phyloP scores from a whole-genome alignment of 2,888 invertebrate species.

The Lamellibrachia satsuma region DNA sequence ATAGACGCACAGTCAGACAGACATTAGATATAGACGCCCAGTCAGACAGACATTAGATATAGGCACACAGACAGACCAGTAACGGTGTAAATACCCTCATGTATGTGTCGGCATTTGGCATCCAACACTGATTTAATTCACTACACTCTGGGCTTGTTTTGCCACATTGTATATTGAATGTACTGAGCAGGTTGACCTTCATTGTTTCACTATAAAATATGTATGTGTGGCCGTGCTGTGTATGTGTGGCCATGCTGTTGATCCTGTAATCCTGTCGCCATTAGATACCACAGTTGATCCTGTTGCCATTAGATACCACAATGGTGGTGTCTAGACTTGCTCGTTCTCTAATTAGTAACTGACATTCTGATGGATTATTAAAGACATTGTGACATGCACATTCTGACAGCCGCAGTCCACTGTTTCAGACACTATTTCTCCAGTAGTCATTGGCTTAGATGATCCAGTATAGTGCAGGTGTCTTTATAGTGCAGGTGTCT shows the following conservation, averaged over 20 bases:
- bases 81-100: neutral
- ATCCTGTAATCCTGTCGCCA: neutral
- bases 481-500: neutral
- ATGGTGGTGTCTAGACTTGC: neutral
- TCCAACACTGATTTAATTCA: neutral
- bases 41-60: neutral
- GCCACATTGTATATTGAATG: neutral
- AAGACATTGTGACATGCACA: neutral
- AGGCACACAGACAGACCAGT: neutral
- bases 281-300: neutral
- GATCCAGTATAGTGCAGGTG: neutral
- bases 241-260: neutral
- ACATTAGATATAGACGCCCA: too few relatives aligned
- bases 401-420: neutral
- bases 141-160: neutral
- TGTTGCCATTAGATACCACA: neutral
- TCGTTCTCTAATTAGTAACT: neutral
- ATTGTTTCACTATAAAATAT: neutral
- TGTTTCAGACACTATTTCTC: neutral
- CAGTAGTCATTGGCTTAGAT: neutral
- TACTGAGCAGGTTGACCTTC: neutral
- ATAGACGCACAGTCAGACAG: too few relatives aligned
- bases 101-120: neutral
- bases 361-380: constrained; percentile 6
- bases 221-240: neutral